phyloP scores from a whole-genome alignment of 2,888 invertebrate species.

The Ceriagrion tenellum region DNA sequence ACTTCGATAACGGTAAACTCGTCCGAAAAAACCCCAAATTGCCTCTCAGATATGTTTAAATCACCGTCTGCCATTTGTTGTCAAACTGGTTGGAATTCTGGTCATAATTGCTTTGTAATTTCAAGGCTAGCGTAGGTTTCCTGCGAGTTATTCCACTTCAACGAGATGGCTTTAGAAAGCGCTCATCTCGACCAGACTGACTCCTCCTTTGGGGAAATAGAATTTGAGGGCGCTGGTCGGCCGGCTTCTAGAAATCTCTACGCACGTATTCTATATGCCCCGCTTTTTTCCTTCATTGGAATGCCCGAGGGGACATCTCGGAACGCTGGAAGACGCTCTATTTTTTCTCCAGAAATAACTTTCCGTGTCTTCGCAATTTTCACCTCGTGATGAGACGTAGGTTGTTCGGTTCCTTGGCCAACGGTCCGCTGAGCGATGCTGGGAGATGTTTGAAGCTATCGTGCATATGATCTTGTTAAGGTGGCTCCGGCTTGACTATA shows the following conservation, averaged over 20 bases:
- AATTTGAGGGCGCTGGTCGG: conserved; percentile 45
- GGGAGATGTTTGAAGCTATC: neutral
- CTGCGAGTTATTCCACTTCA: neutral
- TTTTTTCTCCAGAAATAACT: conserved; percentile 21
- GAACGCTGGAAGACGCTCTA: neutral
- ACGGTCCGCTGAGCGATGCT: neutral
- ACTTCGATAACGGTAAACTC: neutral
- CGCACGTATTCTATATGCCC: neutral
- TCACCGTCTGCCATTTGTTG: neutral
- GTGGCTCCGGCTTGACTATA: too few species aligned
- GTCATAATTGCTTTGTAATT: neutral
- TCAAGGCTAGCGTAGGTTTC: neutral
- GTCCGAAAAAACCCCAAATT: neutral
- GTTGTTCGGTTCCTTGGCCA: neutral
- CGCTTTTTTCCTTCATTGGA: neutral
- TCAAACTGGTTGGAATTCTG: neutral
- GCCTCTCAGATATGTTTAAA: neutral
- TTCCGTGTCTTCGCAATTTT: neutral
- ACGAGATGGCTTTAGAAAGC: conserved; percentile 47
- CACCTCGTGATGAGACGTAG: neutral
- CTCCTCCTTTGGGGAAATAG: conserved; percentile 41
- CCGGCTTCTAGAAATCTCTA: conserved; percentile 38
- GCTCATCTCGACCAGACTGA: neutral
- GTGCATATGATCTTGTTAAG: neutral
- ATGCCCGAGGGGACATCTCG: neutral